Percentiles rank a stretch among this genome's conserved stretches.
These are phyloP conservation scores for Tyto alba DNA, from an alignment of 2,113 vertebrate genomes.

Conservation along the genomic window DNA sequence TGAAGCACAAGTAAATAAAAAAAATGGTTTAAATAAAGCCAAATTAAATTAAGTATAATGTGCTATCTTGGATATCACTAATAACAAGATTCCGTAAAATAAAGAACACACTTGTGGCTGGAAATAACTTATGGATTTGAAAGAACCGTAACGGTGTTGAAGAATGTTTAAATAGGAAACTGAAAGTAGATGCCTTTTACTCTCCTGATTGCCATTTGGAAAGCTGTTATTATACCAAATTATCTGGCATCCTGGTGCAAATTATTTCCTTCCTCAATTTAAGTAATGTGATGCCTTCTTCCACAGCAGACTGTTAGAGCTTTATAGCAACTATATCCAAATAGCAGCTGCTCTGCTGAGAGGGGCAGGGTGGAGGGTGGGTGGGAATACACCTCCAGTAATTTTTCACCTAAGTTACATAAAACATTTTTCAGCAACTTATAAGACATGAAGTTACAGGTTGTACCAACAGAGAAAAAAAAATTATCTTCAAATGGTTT, in stretches of 20 bases:
- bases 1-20: neutral
- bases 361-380: too few species aligned
- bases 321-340: conserved; percentile 9
- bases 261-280: conserved; percentile 69
- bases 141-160: neutral
- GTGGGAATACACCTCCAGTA: neutral
- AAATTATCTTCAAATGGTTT: neutral
- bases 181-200: neutral
- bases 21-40: neutral
- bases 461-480: neutral
- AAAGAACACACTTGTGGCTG: neutral
- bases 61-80: neutral
- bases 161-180: neutral
- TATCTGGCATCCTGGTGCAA: conserved; percentile 49
- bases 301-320: neutral
- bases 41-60: neutral
- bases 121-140: neutral
- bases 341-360: neutral
- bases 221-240: conserved; percentile 49
- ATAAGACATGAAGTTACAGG: neutral
- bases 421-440: neutral
- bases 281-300: conserved; percentile 16
- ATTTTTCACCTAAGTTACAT: neutral
- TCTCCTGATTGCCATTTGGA: conserved; percentile 7
- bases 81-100: neutral